Base-by-base conservation (phyloP, 2,797 vertebrate species). In the Sebastes aleutianus region DNA sequence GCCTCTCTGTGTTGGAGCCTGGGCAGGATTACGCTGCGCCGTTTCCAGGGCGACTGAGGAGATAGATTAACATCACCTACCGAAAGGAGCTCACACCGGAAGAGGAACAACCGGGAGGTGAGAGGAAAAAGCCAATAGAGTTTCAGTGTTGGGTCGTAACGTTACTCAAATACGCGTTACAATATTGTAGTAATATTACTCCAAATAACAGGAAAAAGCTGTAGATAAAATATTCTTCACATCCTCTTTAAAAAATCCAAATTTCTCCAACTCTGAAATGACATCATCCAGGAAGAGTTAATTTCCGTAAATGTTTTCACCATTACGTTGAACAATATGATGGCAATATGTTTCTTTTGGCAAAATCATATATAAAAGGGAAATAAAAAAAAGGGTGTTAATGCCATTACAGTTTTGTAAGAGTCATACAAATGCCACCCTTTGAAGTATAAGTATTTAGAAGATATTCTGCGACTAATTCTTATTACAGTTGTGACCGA, bases 11-110 rank as follows among this genome's bases (percentile, higher is more conserved):
- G 82, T 76, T 84, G 82, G 58, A 88, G 78, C 74, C 85, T 76
- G 86, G 61, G 84, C 87, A 63, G 86, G 82, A 92, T 91, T 91
- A 92, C 88, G 77, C 91, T 64, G 87, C 89, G 74, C 83, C 76
- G 93, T 95, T 93, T 85, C 93, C 93, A 62, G 86, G 91, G 91
- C 84, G 89, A 95, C 92, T 5, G 87, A 39, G 86, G 70, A 81
- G 89, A 82, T 82, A 85, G 91, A 93, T 91, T 91, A 91, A 92
- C 92, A 92, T 91, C 94, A 92, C 84, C 91, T 85, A 83, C 74
- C 4, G 57, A 86, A 54, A 85, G 80, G 22, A 79, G 73, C 69
- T 85, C 73, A 92, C 85, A 39, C 91, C 92, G 88, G 89, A 87
- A 90, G 88, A 64, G 34, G 70, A 90, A 87, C 29, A 27, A 32